A percentile compares a stretch with the other conserved stretches of the same genome.
Evolutionary conservation across 1,140 invertebrate species (phyloP).

Genomic region (Melipona quadrifasciata): DNA sequence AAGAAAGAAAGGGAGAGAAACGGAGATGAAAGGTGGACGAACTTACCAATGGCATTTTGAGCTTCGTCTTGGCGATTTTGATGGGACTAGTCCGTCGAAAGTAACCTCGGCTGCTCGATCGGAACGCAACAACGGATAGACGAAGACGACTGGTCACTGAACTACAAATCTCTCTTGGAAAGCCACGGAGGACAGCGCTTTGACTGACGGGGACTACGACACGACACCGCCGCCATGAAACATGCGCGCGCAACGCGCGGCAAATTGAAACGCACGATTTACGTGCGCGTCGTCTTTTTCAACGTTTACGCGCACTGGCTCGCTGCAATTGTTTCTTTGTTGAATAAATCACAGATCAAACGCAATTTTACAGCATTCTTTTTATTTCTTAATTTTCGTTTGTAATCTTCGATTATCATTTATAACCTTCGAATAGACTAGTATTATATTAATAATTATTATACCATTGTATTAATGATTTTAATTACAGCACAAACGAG

Average conservation of each 20-base stretch:
- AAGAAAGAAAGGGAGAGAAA: background rate
- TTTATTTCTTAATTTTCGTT: no score
- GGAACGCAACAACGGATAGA: background rate
- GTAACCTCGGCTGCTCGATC: conserved; percentile 38
- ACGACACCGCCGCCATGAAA: conserved; percentile 37
- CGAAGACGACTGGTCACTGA: background rate
- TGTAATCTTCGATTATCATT: no score
- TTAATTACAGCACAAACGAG: no score
- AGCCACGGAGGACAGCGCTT: conserved; percentile 12
- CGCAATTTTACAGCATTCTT: no score
- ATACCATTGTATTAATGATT: no score
- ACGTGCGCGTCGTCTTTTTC: background rate
- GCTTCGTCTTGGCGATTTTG: conserved; percentile 72
- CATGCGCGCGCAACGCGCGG: conserved; percentile 30
- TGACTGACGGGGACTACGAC: background rate
- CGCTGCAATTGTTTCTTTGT: background rate
- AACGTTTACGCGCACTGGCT: no score
- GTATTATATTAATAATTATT: no score
- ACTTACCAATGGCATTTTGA: conserved; percentile 77
- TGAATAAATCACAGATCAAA: no score
- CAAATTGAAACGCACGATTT: conserved; percentile 21
- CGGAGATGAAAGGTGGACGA: background rate
- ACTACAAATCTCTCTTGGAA: background rate
- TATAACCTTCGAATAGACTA: no score
- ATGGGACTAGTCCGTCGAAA: conserved; percentile 34